Conservation (phyloP, 2,888 invertebrate species). For the Hydraecia micacea region DNA sequence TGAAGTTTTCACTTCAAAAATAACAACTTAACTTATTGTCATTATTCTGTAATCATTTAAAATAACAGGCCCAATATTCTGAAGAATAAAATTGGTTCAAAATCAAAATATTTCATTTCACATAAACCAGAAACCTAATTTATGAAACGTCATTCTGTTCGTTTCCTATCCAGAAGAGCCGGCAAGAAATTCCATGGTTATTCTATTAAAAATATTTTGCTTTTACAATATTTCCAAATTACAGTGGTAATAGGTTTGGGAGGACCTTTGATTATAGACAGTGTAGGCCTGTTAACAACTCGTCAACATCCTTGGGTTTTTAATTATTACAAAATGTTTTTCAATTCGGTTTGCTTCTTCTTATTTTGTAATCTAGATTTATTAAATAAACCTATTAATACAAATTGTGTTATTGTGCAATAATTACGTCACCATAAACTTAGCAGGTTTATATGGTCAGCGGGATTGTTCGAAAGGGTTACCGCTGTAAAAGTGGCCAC, state of each 20-base stretch:
- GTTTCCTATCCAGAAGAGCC: not conserved
- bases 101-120: too few species aligned
- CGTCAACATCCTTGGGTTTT: not conserved
- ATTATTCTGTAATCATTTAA: too few species aligned
- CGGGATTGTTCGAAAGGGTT: too few species aligned
- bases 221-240: not conserved
- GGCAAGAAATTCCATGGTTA: not conserved
- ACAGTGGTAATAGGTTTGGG: not conserved
- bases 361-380: not conserved
- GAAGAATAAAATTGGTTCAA: too few species aligned
- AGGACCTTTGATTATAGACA: not conserved
- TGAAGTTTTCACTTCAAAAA: too few species aligned
- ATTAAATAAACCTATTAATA: not conserved
- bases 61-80: not conserved
- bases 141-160: not conserved
- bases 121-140: not conserved
- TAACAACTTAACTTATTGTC: too few species aligned
- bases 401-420: not conserved
- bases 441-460: too few species aligned
- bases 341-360: not conserved
- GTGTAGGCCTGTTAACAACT: not conserved
- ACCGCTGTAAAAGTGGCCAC: too few species aligned
- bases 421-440: not conserved
- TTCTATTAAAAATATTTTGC: not conserved
- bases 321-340: not conserved